Evolutionary conservation across 2,113 vertebrate species (phyloP).

Genomic region (Mastomys natalensis): DNA sequence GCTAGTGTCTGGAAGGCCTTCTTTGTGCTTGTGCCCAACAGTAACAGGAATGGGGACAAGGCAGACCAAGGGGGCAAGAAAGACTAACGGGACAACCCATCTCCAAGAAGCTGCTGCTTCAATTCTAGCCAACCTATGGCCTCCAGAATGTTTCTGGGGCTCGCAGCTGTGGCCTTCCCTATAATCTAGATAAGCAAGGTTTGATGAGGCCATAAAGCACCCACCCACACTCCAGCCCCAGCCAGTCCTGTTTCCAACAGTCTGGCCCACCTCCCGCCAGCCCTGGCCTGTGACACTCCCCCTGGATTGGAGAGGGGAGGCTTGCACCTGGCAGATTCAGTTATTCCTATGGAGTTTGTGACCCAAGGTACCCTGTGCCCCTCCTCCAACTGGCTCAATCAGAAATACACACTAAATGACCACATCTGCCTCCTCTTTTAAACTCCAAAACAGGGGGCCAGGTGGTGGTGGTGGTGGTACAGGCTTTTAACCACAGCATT

Average conservation of each 20-base stretch:
- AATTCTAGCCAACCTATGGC: background rate
- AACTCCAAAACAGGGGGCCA: background rate
- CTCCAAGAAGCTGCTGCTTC: background rate
- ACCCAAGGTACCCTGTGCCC: background rate
- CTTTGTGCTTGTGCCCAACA: too few species aligned
- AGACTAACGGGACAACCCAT: background rate
- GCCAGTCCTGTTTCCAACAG: background rate
- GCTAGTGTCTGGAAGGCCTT: background rate
- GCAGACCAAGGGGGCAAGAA: background rate
- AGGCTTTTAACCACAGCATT: background rate
- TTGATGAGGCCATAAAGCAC: background rate
- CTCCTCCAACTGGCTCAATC: rapidly evolving
- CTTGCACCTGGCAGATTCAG: background rate
- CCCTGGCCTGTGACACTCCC: too few species aligned
- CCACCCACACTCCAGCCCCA: background rate
- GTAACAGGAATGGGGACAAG: rapidly evolving
- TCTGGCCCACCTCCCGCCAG: background rate
- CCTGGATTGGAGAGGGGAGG: too few species aligned
- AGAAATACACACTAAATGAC: background rate
- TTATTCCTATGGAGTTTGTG: too few species aligned
- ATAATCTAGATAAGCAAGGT: background rate
- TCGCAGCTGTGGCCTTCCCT: background rate
- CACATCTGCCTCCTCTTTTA: background rate
- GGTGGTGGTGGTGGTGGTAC: background rate
- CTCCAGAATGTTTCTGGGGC: background rate